These are phyloP conservation scores for Belgica antarctica DNA, from an alignment of 2,888 invertebrate genomes.

Conservation along the genomic window DNA sequence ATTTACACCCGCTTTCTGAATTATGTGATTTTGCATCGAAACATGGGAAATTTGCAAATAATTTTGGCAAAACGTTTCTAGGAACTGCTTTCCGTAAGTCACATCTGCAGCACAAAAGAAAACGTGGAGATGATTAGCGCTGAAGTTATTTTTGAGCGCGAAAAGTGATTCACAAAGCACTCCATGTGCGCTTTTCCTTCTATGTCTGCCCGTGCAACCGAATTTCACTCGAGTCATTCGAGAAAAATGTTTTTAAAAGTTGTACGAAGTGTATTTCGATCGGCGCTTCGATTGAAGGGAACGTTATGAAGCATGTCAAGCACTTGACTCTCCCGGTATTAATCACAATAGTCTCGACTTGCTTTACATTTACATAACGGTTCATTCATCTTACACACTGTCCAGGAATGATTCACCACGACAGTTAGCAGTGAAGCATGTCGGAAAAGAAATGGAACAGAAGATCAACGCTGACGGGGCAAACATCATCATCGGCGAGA, in stretches of 20 bases:
- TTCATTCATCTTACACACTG: conserved; percentile 14
- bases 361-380: neutral
- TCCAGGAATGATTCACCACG: neutral
- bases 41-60: too few species aligned
- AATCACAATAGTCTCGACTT: neutral
- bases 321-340: neutral
- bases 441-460: conserved; percentile 29
- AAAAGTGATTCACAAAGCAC: too few species aligned
- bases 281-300: neutral
- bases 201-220: too few species aligned
- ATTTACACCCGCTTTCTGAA: too few species aligned
- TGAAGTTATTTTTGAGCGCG: neutral
- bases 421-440: neutral
- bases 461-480: conserved; percentile 1
- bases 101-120: too few species aligned
- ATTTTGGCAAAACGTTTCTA: too few species aligned
- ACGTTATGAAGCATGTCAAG: neutral
- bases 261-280: too few species aligned
- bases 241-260: neutral
- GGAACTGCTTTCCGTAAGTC: too few species aligned
- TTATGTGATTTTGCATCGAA: too few species aligned
- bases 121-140: neutral
- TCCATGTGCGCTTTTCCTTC: too few species aligned
- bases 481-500: conserved; percentile 22
- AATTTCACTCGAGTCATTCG: neutral